Evolutionary conservation across 2,888 invertebrate species (phyloP), one percentile per base, ranked within the genome.

Genomic region (Trisateles emortualis): DNA sequence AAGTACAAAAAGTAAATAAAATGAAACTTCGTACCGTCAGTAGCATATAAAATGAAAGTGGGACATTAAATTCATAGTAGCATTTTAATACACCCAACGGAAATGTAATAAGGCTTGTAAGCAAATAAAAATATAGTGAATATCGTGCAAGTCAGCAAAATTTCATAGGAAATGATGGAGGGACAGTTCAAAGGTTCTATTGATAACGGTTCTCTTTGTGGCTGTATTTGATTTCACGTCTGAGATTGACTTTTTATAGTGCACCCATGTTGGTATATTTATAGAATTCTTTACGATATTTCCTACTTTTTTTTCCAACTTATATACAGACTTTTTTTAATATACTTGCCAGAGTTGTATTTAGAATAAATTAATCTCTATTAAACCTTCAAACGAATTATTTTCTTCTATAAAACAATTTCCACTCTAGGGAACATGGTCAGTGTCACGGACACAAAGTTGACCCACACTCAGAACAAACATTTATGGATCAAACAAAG

Each of bases 171-270:
- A 50, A 66, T 42, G 40, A 41, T 53, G 14, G 35, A 46, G 41
- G 42, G 39, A 32, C 17, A 46, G 41, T 42, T 60, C 66, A 64
- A 64, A 57, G 64, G 46, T 19, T 44, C 50, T 16, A 43, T 61
- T 49, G 41, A 53, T 53, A 52, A 11, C 14, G 26, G 39, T 52
- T 45, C 42, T 36, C 49, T 67, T 64, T 67, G 64, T 42, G 10
- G 30, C 46, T 33, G 24, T 51, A 26, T 51, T 50, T 50, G 16
- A 43, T 36, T 38, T 41, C 17, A 11, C 47, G 14, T 40, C 22
- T 13, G 11, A 36, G 35, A 49, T 19, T 22, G 1, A 32, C 22
- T 49, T 29, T 40, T 13, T 35, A 41, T 33, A 33, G 24, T 33
- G 40, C 26, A 39, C 13, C 1, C 26, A n/a, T 35, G 19, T 35